Percentiles rank a stretch among this genome's conserved stretches.
Evolutionary conservation across 2,113 vertebrate species (phyloP).

Genomic region (Phyllopteryx taeniolatus): DNA sequence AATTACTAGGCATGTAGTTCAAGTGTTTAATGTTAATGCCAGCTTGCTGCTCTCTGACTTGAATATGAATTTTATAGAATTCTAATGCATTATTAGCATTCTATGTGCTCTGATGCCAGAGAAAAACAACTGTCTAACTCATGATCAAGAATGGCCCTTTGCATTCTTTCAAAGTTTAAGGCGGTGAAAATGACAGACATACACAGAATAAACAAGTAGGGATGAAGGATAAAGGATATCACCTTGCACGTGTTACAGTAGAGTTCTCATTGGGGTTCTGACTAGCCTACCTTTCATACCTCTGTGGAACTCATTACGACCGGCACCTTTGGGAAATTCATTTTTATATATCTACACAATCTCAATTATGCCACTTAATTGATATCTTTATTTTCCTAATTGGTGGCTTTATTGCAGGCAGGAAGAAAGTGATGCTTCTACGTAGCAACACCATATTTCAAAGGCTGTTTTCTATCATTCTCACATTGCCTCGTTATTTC

Average conservation of each 20-base stretch:
- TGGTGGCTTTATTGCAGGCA: conserved; percentile 48
- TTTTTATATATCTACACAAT: conserved; percentile 69
- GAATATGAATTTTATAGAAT: conserved; percentile 27
- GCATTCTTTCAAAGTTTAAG: conserved; percentile 15
- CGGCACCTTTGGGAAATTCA: conserved; percentile 68
- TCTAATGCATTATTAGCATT: conserved; percentile 18
- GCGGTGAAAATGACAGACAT: conserved; percentile 18
- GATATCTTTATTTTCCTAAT: conserved; percentile 78
- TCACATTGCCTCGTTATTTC: conserved; percentile 43
- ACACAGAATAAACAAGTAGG: conserved; percentile 27
- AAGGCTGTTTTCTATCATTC: conserved; percentile 38
- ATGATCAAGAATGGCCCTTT: conserved; percentile 32
- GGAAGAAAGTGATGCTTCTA: conserved; percentile 24
- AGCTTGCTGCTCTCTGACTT: conserved; percentile 6
- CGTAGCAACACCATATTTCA: conserved; percentile 20
- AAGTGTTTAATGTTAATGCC: conserved; percentile 33
- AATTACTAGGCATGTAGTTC: conserved; percentile 30
- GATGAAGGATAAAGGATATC: conserved; percentile 24
- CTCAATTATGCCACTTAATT: conserved; percentile 76
- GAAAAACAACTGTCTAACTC: conserved; percentile 16
- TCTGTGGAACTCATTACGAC: conserved; percentile 63
- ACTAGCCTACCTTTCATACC: conserved; percentile 59
- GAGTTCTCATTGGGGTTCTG: conserved; percentile 25
- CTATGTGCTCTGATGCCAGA: not conserved
- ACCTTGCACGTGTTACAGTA: conserved; percentile 19